Base-by-base conservation (phyloP, 2,113 vertebrate species). In the Chaetodon trifascialis region DNA sequence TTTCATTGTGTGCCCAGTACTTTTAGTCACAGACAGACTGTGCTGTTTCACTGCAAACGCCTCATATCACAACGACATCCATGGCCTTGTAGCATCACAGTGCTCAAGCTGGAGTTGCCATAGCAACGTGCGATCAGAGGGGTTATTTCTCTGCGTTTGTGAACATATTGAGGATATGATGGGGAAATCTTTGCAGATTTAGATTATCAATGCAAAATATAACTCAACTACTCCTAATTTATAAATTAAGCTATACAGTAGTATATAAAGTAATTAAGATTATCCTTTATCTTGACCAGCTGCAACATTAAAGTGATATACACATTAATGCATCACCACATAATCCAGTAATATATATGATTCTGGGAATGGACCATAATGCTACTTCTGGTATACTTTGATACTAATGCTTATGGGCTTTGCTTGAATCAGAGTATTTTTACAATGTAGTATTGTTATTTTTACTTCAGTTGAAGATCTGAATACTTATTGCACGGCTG, bases 111-210 rank as follows among this genome's bases (percentile, higher is more conserved):
- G 88, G 86, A 88, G 95, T 95, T 95, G 88, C 94, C 73, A 94
- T 95, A 79, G 93, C 91, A 93, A 95, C 94, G 66, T 79, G 79
- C 69, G 86, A 92, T 93, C 74, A 89, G 88, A 89, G 91, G 86
- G 90, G 86, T 91, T 89, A 89, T 92, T 90, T 91, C 87, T 82
- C 83, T 88, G 83, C 82, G 83, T 94, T 93, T 91, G 82, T 86
- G 91, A 89, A 86, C 89, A 92, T 88, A 89, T 92, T 88, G 83
- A 89, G 75, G 76, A 86, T 79, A 83, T 91, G 86, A 93, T 88
- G 86, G 86, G 86, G 87, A 62, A 79, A 89, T n/a, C n/a, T 36
- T 70, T 55, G 23, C 12, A 36, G 36, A 19, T 62, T 62, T 19
- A 21, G 4, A 56, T 42, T 42, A 42, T 19, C 7, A 12, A 72